Conservation (phyloP, 2,797 vertebrate species). For the Rhynchonycteris naso region DNA sequence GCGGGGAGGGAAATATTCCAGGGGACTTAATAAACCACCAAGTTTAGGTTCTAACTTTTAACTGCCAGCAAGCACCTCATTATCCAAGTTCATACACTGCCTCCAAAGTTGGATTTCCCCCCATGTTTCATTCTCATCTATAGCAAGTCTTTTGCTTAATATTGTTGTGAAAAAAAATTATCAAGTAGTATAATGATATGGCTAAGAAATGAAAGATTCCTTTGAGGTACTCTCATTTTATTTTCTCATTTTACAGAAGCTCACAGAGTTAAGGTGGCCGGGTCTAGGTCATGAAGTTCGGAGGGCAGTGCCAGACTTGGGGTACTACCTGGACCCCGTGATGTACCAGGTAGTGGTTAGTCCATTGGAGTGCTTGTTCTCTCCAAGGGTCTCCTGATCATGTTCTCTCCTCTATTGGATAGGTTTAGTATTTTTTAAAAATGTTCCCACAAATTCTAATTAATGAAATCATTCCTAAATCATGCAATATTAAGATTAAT, state of each 20-base stretch:
- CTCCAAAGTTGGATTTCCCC: not conserved
- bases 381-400: not conserved
- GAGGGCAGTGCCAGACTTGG: fast-evolving
- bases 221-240: fast-evolving
- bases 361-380: fast-evolving
- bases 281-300: not conserved
- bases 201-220: not conserved
- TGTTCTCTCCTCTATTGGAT: not conserved
- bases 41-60: not conserved
- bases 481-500: not conserved
- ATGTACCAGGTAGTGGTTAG: fast-evolving
- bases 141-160: not conserved
- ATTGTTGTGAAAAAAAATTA: not conserved
- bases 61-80: not conserved
- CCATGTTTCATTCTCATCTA: not conserved
- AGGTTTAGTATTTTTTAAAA: not conserved
- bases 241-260: not conserved
- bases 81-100: not conserved
- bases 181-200: not conserved
- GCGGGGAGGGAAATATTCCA: not conserved
- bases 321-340: fast-evolving
- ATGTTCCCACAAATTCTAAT: not conserved
- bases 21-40: not conserved
- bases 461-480: not conserved
- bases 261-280: not conserved